Conservation (phyloP, 2,888 invertebrate genomes). For the Rhorus exstirpatorius region DNA sequence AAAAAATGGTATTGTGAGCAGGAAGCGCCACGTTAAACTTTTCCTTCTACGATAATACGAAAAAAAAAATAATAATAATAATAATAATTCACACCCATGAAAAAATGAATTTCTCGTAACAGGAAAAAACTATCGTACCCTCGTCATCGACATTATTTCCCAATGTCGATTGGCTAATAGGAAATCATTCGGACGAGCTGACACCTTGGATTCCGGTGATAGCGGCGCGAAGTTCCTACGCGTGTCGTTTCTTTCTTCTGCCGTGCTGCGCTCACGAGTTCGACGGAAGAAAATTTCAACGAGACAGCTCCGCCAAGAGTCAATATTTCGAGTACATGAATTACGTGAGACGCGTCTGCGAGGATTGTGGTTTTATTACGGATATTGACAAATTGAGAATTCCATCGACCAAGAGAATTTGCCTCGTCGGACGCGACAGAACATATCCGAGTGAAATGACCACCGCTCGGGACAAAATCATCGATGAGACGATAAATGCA, state of each 20-base stretch:
- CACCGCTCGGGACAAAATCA: slow-evolving; percentile 83
- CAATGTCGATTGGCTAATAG: slow-evolving; percentile 96
- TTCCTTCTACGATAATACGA: too few relatives aligned
- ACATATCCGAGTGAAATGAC: slow-evolving; percentile 85
- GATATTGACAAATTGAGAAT: slow-evolving; percentile 95
- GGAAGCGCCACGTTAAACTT: too few relatives aligned
- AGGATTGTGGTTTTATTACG: slow-evolving; percentile 91
- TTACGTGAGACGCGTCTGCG: slow-evolving; percentile 89
- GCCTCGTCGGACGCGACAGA: slow-evolving; percentile 89
- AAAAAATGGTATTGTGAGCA: too few relatives aligned
- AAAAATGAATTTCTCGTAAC: slow-evolving; percentile 57
- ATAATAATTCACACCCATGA: too few relatives aligned
- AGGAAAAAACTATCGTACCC: slow-evolving; percentile 91
- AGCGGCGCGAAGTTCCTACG: slow-evolving; percentile 92
- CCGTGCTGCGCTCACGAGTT: slow-evolving; percentile 99
- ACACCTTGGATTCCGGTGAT: slow-evolving; percentile 99
- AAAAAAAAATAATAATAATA: too few relatives aligned
- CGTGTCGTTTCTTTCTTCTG: slow-evolving; percentile 94
- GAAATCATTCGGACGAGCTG: slow-evolving; percentile 99
- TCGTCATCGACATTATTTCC: slow-evolving; percentile 90
- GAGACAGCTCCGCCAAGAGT: slow-evolving; percentile 90
- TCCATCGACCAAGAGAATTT: slow-evolving; percentile 97
- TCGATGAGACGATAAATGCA: slow-evolving; percentile 86
- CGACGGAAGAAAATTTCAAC: slow-evolving; percentile 93
- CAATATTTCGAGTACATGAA: slow-evolving; percentile 92